Evolutionary conservation across 2,888 invertebrate species (phyloP), one percentile per base, ranked within the genome.

Genomic region (Phorcus lineatus): DNA sequence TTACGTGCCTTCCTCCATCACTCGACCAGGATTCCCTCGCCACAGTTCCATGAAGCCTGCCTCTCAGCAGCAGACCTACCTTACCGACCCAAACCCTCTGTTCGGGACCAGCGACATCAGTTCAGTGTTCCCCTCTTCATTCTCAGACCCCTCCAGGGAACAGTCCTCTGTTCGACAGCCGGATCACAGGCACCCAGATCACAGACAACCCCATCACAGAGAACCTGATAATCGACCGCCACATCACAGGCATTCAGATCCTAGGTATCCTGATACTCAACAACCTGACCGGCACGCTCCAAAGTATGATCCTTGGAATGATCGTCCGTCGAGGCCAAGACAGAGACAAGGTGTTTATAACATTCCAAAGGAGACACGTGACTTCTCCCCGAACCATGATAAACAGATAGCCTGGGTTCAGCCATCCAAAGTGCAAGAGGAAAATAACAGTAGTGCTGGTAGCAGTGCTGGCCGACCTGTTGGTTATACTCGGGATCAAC

Each of bases 31-130:
- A 17, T 88, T 90, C 53, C 90, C 91, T 55, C 86, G 91, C 31
- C 91, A 91, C 75, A 91, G 90, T 83, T 90, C 90, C 62, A 88
- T 90, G 89, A 91, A 90, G 80, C 90, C 90, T 22, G 83, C 86
- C 66, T 28, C 53, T 17, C 82, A 83, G 47, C 86, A 86, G 74
- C 87, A 86, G 79, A 88, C 89, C 0, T 89, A 89, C 81, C 83
- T 90, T 1, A 89, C 87, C 62, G 85, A 85, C 70, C 77, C 83
- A 11, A 77, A 83, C 57, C 80, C 78, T n/a, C 86, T 85, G 22
- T 88, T 88, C 55, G 81, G 84, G 28, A 77, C 86, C 3, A 84
- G 84, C 77, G 90, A 91, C 81, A 86, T 90, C 78, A 90, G 90
- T 79, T 91, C 91, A 22, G 91, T 91, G n/a, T 81, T 89, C 24